Base-by-base conservation (phyloP, 2,113 vertebrate genomes). In the Narcine bancroftii region DNA sequence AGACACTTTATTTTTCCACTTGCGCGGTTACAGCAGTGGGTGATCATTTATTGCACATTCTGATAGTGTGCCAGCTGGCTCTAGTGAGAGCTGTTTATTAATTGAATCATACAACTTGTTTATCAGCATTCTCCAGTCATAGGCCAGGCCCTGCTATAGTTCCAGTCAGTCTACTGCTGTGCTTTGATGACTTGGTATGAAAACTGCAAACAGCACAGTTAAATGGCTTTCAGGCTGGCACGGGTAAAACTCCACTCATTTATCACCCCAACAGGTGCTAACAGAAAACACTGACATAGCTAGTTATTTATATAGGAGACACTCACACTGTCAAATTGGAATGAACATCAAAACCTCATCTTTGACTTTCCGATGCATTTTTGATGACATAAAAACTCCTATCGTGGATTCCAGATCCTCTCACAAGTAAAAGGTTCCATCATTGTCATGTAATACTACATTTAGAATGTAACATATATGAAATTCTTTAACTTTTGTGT, bases 21-120 rank as follows among this genome's bases (percentile, higher is more conserved):
- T 92, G 93, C 94, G 94, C 94, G 92, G 95, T 95, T 95, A 96
- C 94, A 94, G 94, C 94, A 95, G 93, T 94, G 94, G 94, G 94
- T 94, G 95, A 95, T 96, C 96, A 96, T 97, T 97, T 96, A 96
- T 98, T 95, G 96, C 95, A 94, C 93, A 92, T 95, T 96, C 95
- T 95, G 95, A 96, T 95, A 95, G 94, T 93, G 93, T 6, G 96
- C 96, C 97, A 98, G 96, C 96, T 97, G 97, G 96, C 95, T 94
- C 92, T 39, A 92, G 92, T 94, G 92, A 94, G 94, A 94, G 93
- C 95, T 96, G 95, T 97, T 96, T 97, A 97, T 97, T 97, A 98
- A 97, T 97, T 96, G 95, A 97, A 97, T 97, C 97, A 97, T 94
- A 93, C 95, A 92, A 94, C 95, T 95, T 96, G 95, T 95, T 96